Base-by-base conservation (phyloP, 2,888 invertebrate species). In the Apamea epomidion region DNA sequence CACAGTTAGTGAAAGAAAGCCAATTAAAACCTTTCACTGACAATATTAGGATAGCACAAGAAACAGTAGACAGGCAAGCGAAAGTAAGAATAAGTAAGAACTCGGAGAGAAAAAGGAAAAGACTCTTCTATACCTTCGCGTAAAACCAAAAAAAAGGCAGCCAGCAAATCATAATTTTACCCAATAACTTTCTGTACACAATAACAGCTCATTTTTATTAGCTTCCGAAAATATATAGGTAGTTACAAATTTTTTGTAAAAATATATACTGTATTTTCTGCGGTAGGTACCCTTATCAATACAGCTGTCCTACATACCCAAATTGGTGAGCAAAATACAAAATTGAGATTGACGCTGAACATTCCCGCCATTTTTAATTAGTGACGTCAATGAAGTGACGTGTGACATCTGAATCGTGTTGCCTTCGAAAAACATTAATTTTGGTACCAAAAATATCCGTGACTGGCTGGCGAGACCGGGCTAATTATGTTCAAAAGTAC, bases 331-430 rank as follows among this genome's bases (percentile, higher is more conserved):
- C 45, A 45, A 82, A 71, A 65, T 70, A 65, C 62, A 69, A 84
- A 89, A 90, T 90, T 85, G 73, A 82, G 84, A 87, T 80, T 76
- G 89, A 85, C 86, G 71, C 62, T 65, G 37, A 58, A 78, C 74
- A 84, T 74, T 81, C 51, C 82, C 82, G 88, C 89, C 91, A 89
- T 84, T 90, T 88, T 83, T 84, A 91, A 90, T 90, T 90, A 86
- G 73, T 32, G n/a, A 58, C 51, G 58, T 82, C 87, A 86, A 81
- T 88, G 68, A 81, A 65, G 73, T 58, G 78, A 80, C 74, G 71
- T 58, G 60, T 42, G 54, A 83, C 83, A 84, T 82, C 58, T 74
- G 67, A 76, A 68, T 58, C 37, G 70, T 68, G 67, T 51, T 78
- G 51, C 62, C 45, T 73, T 29, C n/a, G 6, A 58, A 78, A 80